Percentiles rank a stretch among this genome's conserved stretches.
Conservation (phyloP, 2,113 vertebrate species). For the Acinonyx jubatus region DNA sequence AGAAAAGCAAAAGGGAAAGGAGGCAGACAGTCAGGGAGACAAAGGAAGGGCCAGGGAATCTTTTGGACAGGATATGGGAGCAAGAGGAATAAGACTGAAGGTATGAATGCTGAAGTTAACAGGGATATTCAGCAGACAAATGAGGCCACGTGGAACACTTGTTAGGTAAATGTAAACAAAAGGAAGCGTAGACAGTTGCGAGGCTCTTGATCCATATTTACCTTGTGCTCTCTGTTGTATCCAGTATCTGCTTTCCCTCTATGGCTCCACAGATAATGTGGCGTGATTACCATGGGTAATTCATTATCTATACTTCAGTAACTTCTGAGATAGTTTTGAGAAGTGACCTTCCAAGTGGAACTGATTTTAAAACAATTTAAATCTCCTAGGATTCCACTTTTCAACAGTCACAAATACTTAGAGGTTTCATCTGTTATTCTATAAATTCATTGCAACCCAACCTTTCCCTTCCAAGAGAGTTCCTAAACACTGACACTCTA, state of each 20-base stretch:
- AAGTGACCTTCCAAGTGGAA: neutral
- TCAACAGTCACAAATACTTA: neutral
- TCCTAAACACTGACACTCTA: neutral
- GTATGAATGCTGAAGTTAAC: neutral
- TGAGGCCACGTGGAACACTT: neutral
- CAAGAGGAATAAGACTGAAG: neutral
- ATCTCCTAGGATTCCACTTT: neutral
- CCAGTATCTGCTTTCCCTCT: neutral
- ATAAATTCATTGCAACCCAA: neutral
- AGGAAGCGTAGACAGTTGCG: neutral
- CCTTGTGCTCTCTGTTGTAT: neutral
- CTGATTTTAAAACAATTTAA: neutral
- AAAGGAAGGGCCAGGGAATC: neutral
- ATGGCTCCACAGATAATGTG: neutral
- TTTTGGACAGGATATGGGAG: neutral
- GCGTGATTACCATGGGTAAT: neutral
- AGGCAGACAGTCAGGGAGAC: neutral
- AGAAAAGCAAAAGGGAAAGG: neutral
- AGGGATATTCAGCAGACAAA: neutral
- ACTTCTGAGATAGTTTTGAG: neutral
- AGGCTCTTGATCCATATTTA: neutral
- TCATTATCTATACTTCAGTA: neutral
- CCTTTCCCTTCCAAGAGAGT: neutral
- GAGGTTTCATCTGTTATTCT: neutral
- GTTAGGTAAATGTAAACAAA: neutral